A percentile compares a stretch with the other conserved stretches of the same genome.
phyloP scores from a whole-genome alignment of 2,888 invertebrate genomes.

The Noctua comes region DNA sequence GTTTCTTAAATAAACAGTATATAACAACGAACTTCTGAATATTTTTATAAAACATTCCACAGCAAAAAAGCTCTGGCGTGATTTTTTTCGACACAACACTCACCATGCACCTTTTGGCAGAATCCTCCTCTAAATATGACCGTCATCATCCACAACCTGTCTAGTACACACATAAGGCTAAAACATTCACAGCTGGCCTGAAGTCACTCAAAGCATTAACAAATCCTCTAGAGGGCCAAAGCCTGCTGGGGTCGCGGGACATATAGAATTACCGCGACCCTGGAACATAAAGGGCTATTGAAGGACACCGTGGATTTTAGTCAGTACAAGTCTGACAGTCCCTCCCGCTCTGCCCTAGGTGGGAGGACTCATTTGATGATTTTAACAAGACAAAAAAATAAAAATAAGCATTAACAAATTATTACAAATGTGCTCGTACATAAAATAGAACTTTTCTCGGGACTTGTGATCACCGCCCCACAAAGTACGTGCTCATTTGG shows the following conservation, averaged over 20 bases:
- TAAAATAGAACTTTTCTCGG: not conserved
- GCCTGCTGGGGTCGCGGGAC: no score
- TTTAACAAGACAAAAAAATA: no score
- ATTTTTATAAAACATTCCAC: not conserved
- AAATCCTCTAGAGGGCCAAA: no score
- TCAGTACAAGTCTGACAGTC: no score
- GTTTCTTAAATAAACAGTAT: not conserved
- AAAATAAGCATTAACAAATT: no score
- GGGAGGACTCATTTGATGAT: no score
- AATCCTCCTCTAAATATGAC: not conserved
- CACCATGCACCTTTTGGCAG: not conserved
- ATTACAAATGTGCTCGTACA: not conserved
- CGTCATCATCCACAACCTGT: not conserved
- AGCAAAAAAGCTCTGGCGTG: not conserved
- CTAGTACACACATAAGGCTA: no score
- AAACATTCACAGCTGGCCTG: not conserved
- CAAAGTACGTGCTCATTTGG: not conserved
- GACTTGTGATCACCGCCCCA: not conserved
- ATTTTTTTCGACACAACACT: not conserved
- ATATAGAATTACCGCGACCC: no score
- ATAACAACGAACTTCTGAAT: not conserved
- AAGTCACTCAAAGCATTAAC: not conserved
- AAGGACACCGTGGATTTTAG: no score
- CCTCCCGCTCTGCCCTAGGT: no score
- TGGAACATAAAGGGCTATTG: no score